Conservation (phyloP, 2,888 invertebrate genomes). For the Hybos culiciformis region DNA sequence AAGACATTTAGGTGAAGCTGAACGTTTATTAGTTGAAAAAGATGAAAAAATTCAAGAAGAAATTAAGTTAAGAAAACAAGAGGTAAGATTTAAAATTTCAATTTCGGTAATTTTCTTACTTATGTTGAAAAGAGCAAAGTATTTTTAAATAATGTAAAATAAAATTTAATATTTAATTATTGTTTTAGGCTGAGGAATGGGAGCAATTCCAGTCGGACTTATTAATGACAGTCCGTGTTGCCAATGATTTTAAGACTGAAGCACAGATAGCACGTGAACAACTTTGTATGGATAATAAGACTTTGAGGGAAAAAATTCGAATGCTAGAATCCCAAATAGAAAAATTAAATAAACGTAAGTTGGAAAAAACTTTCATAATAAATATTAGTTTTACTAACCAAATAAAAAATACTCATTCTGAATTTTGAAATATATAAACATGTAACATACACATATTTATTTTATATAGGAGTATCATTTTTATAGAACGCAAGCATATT, state of each 20-base stretch:
- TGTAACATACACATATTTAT: too few species aligned
- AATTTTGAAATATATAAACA: too few species aligned
- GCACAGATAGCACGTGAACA: conserved; percentile 81
- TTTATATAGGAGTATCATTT: too few species aligned
- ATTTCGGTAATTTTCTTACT: neutral
- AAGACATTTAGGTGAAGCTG: conserved; percentile 57
- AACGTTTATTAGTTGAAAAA: conserved; percentile 51
- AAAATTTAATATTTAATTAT: neutral
- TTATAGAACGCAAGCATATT: too few species aligned
- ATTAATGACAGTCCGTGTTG: conserved; percentile 83
- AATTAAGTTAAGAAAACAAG: conserved; percentile 45
- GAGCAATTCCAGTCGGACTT: conserved; percentile 88
- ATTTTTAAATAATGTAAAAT: neutral
- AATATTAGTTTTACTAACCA: too few species aligned
- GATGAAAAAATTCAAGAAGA: conserved; percentile 53
- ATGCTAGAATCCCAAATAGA: conserved; percentile 67
- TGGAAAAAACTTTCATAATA: too few species aligned
- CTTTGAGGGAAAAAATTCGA: conserved; percentile 61
- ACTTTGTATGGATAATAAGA: conserved; percentile 68
- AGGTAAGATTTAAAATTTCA: conserved; percentile 33
- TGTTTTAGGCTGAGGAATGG: conserved; percentile 57
- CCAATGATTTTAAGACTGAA: conserved; percentile 94
- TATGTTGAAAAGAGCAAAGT: neutral
- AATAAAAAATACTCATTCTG: too few species aligned
- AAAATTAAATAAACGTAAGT: conserved; percentile 46